Evolutionary conservation across 1,140 invertebrate species (phyloP).

Genomic region (Lysiphlebus fabarum): DNA sequence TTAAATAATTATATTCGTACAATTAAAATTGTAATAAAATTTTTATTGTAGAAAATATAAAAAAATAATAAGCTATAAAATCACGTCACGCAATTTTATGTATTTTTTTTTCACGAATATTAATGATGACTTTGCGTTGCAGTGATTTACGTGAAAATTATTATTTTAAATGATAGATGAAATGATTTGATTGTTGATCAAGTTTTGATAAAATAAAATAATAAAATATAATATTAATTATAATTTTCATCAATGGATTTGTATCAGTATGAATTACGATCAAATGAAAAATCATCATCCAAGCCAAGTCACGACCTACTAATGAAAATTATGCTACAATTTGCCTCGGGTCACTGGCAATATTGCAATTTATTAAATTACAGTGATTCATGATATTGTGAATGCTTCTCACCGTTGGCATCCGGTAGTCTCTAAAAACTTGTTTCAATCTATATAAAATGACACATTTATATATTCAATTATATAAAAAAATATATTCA

Average conservation of each 20-base stretch:
- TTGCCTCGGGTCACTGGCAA: slow-evolving; percentile 48
- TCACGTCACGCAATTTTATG: slow-evolving; percentile 2
- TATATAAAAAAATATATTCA: too few species aligned
- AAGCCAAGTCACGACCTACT: slow-evolving; percentile 52
- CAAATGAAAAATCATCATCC: slow-evolving; percentile 22
- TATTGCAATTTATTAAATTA: slow-evolving; percentile 56
- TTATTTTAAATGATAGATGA: too few species aligned
- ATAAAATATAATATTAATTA: too few species aligned
- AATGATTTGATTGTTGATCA: too few species aligned
- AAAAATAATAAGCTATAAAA: slow-evolving; percentile 1
- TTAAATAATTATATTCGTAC: too few species aligned
- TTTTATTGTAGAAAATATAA: background rate
- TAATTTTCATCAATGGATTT: too few species aligned
- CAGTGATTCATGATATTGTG: slow-evolving; percentile 44
- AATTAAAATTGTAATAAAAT: too few species aligned
- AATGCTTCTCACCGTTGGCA: slow-evolving; percentile 31
- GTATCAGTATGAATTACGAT: slow-evolving; percentile 21
- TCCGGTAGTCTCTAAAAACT: slow-evolving; percentile 37
- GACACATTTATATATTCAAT: too few species aligned
- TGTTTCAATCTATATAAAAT: too few species aligned
- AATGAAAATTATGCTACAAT: slow-evolving; percentile 56
- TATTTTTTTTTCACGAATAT: background rate
- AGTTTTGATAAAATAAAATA: too few species aligned
- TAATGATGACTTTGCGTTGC: too few species aligned
- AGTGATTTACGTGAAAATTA: too few species aligned